Conservation (phyloP, 2,888 invertebrate species). For the Chymomyza caudatula region DNA sequence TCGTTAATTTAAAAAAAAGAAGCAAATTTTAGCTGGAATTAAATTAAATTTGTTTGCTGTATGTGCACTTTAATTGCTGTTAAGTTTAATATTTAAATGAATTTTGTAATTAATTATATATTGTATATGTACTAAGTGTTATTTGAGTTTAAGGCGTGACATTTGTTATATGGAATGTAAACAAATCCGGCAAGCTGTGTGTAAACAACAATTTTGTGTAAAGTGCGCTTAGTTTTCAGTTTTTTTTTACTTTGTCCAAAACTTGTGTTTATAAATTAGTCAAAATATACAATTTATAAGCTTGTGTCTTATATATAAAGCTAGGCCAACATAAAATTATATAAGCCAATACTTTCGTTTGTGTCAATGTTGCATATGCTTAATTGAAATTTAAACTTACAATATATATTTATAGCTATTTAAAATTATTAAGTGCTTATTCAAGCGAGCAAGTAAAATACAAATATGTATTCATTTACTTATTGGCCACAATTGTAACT, state of each 20-base stretch:
- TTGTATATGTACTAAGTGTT: conserved; percentile 62
- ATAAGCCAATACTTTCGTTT: conserved; percentile 4
- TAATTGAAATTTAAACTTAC: conserved; percentile 3
- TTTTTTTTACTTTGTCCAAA: conserved; percentile 2
- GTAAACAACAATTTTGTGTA: conserved; percentile 10
- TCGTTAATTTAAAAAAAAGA: conserved; percentile 33
- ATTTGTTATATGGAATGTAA: conserved; percentile 5
- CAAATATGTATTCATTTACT: background rate
- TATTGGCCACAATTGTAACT: background rate
- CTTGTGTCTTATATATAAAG: background rate
- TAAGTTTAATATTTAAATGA: conserved; percentile 13
- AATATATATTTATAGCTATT: conserved; percentile 12
- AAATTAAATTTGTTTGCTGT: background rate
- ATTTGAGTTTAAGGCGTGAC: conserved; percentile 61
- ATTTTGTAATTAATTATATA: conserved; percentile 47
- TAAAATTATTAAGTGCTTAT: conserved; percentile 34
- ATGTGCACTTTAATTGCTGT: background rate
- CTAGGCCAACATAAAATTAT: conserved; percentile 1
- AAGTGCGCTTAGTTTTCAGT: conserved; percentile 26
- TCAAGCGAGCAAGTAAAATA: conserved; percentile 7
- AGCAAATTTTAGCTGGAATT: conserved; percentile 53
- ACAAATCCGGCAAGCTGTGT: background rate
- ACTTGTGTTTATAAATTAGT: conserved; percentile 19
- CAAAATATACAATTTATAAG: conserved; percentile 25
- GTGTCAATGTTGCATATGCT: conserved; percentile 44